Evolutionary conservation across 2,797 vertebrate species (phyloP).

Genomic region (Falco naumanni): DNA sequence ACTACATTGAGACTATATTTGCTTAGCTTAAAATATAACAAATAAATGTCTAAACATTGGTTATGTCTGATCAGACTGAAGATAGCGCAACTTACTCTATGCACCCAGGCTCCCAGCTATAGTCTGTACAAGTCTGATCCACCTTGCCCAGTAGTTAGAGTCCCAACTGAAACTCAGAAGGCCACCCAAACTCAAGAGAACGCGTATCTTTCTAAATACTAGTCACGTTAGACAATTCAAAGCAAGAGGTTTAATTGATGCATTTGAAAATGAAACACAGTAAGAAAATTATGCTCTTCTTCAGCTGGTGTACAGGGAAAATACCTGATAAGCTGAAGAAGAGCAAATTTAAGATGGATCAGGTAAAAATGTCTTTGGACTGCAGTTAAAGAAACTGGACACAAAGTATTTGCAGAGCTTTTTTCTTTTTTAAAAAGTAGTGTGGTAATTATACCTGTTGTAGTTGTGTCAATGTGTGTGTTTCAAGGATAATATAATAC

Average conservation of each 20-base stretch:
- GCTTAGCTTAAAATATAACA: not conserved
- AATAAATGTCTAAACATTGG: not conserved
- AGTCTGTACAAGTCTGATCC: not conserved
- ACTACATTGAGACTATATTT: not conserved
- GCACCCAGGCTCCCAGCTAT: not conserved
- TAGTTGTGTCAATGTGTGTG: fast-evolving
- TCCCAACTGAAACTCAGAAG: not conserved
- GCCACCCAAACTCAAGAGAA: not conserved
- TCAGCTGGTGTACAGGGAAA: not conserved
- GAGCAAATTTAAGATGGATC: not conserved
- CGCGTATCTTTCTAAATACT: not conserved
- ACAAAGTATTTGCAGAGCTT: not conserved
- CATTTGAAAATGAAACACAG: not conserved
- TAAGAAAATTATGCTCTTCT: not conserved
- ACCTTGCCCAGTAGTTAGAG: not conserved
- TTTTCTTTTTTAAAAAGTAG: not conserved
- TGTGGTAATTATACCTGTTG: not conserved
- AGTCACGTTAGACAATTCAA: not conserved
- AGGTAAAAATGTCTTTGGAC: not conserved
- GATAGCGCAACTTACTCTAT: not conserved
- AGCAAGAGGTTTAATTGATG: not conserved
- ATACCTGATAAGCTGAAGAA: not conserved
- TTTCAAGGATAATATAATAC: not conserved
- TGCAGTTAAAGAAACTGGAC: not conserved
- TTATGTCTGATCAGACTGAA: not conserved